phyloP scores from a whole-genome alignment of 2,113 vertebrate genomes.

The Lanius ludovicianus region DNA sequence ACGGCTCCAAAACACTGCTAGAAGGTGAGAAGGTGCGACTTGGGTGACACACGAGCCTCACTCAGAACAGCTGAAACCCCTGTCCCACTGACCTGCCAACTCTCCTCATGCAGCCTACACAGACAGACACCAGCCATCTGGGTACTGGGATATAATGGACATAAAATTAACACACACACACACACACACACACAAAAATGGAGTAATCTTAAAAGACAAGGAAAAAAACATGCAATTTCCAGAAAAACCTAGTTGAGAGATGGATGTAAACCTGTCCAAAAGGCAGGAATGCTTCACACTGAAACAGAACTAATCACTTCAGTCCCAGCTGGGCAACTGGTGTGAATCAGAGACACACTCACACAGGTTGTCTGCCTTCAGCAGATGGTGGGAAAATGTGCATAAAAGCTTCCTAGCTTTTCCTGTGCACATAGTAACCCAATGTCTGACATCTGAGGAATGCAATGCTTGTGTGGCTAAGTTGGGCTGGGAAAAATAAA shows the following conservation, averaged over 20 bases:
- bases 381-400: not conserved
- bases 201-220: not conserved
- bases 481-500: not conserved
- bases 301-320: not conserved
- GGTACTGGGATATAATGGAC: not conserved
- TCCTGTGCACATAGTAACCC: not conserved
- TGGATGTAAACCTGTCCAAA: not conserved
- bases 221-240: not conserved
- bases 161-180: not conserved
- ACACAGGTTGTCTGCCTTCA: not conserved
- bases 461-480: not conserved
- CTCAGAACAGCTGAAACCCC: not conserved
- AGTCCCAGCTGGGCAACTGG: not conserved
- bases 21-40: not conserved
- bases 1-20: not conserved
- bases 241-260: not conserved
- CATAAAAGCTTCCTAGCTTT: not conserved
- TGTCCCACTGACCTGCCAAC: not conserved
- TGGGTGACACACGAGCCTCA: fast-evolving
- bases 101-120: not conserved
- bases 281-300: not conserved
- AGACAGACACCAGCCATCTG: not conserved
- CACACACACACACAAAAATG: no score
- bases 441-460: fast-evolving
- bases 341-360: not conserved